Evolutionary conservation across 2,888 invertebrate species (phyloP).

Genomic region (Monopis laevigella): DNA sequence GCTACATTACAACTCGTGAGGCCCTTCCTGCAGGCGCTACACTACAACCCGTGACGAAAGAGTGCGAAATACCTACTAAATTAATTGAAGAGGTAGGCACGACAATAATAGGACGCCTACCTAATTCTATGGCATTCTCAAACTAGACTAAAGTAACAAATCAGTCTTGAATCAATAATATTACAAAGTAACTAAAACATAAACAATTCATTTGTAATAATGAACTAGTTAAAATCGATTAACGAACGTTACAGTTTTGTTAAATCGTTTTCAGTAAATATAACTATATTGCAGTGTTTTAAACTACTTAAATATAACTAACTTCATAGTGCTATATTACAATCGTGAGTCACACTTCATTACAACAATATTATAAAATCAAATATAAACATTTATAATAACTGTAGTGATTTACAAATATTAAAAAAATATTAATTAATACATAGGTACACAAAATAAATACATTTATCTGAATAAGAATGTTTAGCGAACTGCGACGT

Average conservation of each 20-base stretch:
- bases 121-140: slow-evolving; percentile 64
- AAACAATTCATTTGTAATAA: slow-evolving; percentile 18
- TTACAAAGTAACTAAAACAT: slow-evolving; percentile 56
- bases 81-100: too few species aligned
- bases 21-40: too few species aligned
- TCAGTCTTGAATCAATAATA: slow-evolving; percentile 66
- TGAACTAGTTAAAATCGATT: slow-evolving; percentile 14
- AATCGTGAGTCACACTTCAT: slow-evolving; percentile 10
- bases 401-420: neutral
- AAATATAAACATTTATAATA: neutral
- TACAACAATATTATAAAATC: slow-evolving; percentile 1
- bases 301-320: neutral
- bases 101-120: too few species aligned
- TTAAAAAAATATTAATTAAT: slow-evolving; percentile 6
- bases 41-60: too few species aligned
- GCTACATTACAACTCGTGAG: too few species aligned
- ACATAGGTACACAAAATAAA: slow-evolving; percentile 3
- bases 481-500: slow-evolving; percentile 33
- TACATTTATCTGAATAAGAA: slow-evolving; percentile 5
- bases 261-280: slow-evolving; percentile 1
- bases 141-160: slow-evolving; percentile 67
- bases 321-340: slow-evolving; percentile 5
- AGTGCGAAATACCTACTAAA: too few species aligned
- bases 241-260: slow-evolving; percentile 3
- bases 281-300: slow-evolving; percentile 4